Conservation (phyloP, 2,797 vertebrate species). For the Synanceia verrucosa region DNA sequence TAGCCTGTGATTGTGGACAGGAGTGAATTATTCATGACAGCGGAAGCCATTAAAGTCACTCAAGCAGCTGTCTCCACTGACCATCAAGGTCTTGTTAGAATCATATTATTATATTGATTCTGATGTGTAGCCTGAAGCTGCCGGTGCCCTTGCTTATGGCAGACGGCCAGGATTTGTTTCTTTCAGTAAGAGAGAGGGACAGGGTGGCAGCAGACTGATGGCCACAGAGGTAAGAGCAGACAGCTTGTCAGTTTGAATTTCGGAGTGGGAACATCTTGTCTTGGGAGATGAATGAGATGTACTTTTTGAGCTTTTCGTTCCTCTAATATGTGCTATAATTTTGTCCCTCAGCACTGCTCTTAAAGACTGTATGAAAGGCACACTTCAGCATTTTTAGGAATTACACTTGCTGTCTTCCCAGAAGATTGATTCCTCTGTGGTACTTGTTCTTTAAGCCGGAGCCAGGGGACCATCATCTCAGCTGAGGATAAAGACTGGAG, state of each 20-base stretch:
- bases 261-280: constrained; percentile 8
- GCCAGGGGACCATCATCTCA: background rate
- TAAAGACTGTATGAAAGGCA: too few relatives aligned
- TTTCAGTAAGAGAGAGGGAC: constrained; percentile 5
- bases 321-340: background rate
- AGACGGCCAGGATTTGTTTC: constrained; percentile 27
- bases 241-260: constrained; percentile 33
- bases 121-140: constrained; percentile 30
- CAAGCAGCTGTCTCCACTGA: constrained; percentile 35
- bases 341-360: constrained; percentile 4
- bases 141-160: constrained; percentile 35
- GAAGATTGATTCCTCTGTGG: background rate
- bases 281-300: constrained; percentile 8
- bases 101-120: constrained; percentile 55
- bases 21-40: constrained; percentile 34
- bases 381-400: background rate
- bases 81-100: constrained; percentile 56
- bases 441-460: too few relatives aligned
- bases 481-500: background rate
- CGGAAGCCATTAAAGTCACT: constrained; percentile 46
- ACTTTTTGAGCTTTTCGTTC: constrained; percentile 11
- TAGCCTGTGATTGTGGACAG: constrained; percentile 30
- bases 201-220: constrained; percentile 30
- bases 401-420: background rate
- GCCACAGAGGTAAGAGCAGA: constrained; percentile 24